A percentile compares a stretch with the other conserved stretches of the same genome.
phyloP scores from a whole-genome alignment of 2,888 invertebrate genomes.

The Trissonchulus sp. region DNA sequence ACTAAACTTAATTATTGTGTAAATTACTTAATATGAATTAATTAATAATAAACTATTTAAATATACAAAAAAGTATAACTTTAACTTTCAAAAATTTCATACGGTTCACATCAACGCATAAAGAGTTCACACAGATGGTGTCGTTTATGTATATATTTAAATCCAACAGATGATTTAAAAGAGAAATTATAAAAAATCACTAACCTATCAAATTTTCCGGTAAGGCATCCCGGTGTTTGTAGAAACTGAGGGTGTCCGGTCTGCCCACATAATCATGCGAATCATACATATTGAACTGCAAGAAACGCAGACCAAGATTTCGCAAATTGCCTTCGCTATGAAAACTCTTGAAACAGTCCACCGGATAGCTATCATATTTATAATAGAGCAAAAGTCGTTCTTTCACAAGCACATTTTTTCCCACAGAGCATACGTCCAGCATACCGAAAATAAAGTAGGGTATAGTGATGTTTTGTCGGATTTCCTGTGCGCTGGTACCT shows the following conservation, averaged over 20 bases:
- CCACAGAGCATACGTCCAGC: constrained; percentile 90
- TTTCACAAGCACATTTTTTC: constrained; percentile 80
- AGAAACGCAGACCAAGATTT: constrained; percentile 59
- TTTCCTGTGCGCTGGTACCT: constrained; percentile 33
- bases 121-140: no score
- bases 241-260: constrained; percentile 30
- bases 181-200: no score
- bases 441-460: constrained; percentile 73
- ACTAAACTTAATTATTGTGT: no score
- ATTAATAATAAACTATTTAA: no score
- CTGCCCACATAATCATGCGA: constrained; percentile 35
- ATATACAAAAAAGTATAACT: no score
- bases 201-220: no score
- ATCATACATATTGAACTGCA: constrained; percentile 63
- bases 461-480: constrained; percentile 33
- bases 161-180: no score
- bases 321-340: constrained; percentile 69
- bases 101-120: no score
- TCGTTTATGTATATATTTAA: no score
- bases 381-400: constrained; percentile 86
- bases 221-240: no score
- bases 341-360: constrained; percentile 95
- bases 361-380: constrained; percentile 90
- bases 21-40: no score
- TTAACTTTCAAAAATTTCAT: no score